Conservation (phyloP, 64 coral and sea anemone species). For the Anthopleura sola region DNA sequence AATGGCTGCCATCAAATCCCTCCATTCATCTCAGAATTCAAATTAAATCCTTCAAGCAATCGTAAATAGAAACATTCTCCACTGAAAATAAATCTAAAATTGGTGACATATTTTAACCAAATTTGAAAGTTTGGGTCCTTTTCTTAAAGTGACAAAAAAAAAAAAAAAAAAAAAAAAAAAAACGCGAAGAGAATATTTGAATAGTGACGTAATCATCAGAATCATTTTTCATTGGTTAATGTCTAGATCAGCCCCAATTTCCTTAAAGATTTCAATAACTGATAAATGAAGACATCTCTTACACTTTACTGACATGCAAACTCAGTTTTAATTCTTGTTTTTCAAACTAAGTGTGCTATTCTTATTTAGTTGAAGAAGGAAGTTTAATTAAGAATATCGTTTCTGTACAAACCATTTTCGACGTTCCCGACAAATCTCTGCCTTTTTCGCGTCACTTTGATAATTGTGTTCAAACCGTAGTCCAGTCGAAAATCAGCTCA, state of each 20-base stretch:
- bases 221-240: not conserved
- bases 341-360: too few relatives aligned
- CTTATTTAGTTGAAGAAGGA: too few relatives aligned
- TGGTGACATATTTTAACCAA: too few relatives aligned
- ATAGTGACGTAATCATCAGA: not conserved
- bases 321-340: too few relatives aligned
- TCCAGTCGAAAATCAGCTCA: not conserved
- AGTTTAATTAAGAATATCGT: not conserved
- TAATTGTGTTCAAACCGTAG: not conserved
- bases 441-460: not conserved
- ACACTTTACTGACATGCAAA: too few relatives aligned
- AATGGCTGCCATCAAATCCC: too few relatives aligned
- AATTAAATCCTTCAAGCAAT: too few relatives aligned
- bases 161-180: too few relatives aligned
- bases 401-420: not conserved
- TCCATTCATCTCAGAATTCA: too few relatives aligned
- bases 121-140: not conserved
- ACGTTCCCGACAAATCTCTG: not conserved
- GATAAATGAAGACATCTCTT: too few relatives aligned
- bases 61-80: too few relatives aligned
- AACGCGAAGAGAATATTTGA: not conserved
- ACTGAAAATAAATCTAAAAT: too few relatives aligned
- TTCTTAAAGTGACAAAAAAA: not conserved
- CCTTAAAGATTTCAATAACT: not conserved
- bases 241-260: not conserved